Evolutionary conservation across 2,113 vertebrate species (phyloP), one percentile per base, ranked within the genome.

Genomic region (Dicrurus megarhynchus): DNA sequence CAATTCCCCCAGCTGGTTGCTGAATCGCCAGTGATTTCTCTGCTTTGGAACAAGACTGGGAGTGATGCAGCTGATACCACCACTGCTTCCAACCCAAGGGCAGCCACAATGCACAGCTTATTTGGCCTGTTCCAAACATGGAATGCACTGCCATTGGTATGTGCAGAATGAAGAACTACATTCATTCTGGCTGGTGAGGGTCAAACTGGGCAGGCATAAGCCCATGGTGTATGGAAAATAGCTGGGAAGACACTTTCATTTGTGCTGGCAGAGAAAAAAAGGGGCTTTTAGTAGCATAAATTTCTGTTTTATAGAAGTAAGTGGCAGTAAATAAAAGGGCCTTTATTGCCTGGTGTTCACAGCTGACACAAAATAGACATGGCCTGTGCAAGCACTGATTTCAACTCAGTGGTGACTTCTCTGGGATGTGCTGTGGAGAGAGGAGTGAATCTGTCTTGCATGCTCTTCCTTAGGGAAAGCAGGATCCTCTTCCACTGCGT

Each of bases 271-370:
- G 49, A 70, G 73, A 78, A 49, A 84, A 53, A 82, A 82, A 2
- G 30, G 10, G 24, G 26, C 74, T 91, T 87, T 93, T 74, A 89
- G 80, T 76, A 69, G 88, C 44, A 67, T 16, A 28, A 42, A 49
- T 95, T 90, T 89, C 53, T 84, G 83, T 91, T 92, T 87, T 65
- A 35, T 22, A 87, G 64, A 52, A 90, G 21, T 27, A 74, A 69
- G 41, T 32, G 56, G 69, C 56, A 92, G 41, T 35, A 89, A 95
- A 93, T 65, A 91, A 69, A 92, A 65, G 52, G 20, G 33, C 41
- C 83, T 90, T 97, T 96, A 73, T 75, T 32, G 63, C 80, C 60
- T 47, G 35, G 22, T 56, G 60, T 81, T 87, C 61, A 71, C n/a
- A 87, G 79, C 82, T 71, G 52, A 79, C 60, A 78, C 46, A 70